phyloP scores from a whole-genome alignment of 2,797 vertebrate genomes.

The Echeneis naucrates region DNA sequence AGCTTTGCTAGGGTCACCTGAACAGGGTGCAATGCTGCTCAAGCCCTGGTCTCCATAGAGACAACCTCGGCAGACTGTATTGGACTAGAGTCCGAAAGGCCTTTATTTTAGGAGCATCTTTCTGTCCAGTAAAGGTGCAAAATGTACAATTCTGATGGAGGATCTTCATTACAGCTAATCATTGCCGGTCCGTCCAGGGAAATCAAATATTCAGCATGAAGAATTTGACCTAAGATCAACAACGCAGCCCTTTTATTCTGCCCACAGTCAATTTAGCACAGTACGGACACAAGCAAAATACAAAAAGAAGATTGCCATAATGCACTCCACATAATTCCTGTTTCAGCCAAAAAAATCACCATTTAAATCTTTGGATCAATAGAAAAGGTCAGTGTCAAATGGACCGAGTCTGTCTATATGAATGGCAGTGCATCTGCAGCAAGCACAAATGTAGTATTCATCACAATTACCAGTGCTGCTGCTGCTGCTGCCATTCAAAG shows the following conservation, averaged over 20 bases:
- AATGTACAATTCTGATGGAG: constrained; percentile 45
- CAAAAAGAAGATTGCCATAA: constrained; percentile 37
- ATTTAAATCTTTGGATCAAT: constrained; percentile 49
- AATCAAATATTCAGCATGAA: constrained; percentile 46
- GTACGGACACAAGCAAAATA: constrained; percentile 9
- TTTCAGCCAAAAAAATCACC: constrained; percentile 41
- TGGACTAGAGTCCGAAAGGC: constrained; percentile 80
- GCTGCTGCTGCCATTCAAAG: constrained; percentile 81
- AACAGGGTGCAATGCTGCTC: constrained; percentile 66
- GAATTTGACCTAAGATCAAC: constrained; percentile 41
- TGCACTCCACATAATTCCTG: constrained; percentile 21
- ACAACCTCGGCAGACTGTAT: constrained; percentile 80
- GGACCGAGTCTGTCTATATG: constrained; percentile 27
- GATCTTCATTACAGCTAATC: constrained; percentile 52
- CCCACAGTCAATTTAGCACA: constrained; percentile 8
- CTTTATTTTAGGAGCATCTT: constrained; percentile 73
- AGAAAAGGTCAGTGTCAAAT: constrained; percentile 52
- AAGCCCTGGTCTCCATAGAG: constrained; percentile 85
- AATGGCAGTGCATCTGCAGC: constrained; percentile 40
- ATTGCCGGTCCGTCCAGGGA: constrained; percentile 40
- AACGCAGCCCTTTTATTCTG: constrained; percentile 44
- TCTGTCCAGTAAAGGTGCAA: constrained; percentile 54
- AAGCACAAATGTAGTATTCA: constrained; percentile 49
- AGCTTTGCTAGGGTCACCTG: constrained; percentile 80
- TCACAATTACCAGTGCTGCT: constrained; percentile 55